These are phyloP conservation scores for Uria aalge DNA, from an alignment of 2,113 vertebrate species.

Conservation along the genomic window DNA sequence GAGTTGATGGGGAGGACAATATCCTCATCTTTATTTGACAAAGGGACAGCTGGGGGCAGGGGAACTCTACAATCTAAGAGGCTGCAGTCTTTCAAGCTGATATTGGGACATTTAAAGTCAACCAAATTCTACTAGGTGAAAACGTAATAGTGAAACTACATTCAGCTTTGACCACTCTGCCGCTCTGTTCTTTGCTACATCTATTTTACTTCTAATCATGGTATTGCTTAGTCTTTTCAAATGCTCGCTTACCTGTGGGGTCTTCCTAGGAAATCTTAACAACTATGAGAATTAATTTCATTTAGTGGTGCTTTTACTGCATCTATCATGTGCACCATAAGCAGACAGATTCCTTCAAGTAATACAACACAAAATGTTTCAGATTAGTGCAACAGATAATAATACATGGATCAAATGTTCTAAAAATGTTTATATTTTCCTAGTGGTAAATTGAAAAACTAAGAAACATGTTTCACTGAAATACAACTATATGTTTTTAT, in stretches of 20 bases:
- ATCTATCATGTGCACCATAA: not conserved
- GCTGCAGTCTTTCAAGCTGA: rapidly evolving
- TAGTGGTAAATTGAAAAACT: not conserved
- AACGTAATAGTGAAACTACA: rapidly evolving
- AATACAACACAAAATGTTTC: not conserved
- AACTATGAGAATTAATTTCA: not conserved
- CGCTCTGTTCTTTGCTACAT: not conserved
- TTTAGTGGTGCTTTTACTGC: not conserved
- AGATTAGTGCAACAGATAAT: not conserved
- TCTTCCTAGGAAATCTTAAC: not conserved
- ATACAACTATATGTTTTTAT: not conserved
- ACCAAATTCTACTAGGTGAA: not conserved
- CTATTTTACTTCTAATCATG: not conserved
- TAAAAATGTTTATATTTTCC: not conserved
- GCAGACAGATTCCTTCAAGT: not conserved
- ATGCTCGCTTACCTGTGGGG: not conserved
- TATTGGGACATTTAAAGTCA: not conserved
- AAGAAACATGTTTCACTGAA: not conserved
- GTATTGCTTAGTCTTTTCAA: not conserved
- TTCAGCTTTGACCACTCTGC: not conserved
- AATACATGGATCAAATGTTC: not conserved
- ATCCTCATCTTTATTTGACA: not conserved
- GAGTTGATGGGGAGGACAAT: not conserved
- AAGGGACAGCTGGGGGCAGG: rapidly evolving
- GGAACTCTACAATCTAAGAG: not conserved